Evolutionary conservation across 1,140 invertebrate genomes (phyloP).

Genomic region (Bicyclus anynana): DNA sequence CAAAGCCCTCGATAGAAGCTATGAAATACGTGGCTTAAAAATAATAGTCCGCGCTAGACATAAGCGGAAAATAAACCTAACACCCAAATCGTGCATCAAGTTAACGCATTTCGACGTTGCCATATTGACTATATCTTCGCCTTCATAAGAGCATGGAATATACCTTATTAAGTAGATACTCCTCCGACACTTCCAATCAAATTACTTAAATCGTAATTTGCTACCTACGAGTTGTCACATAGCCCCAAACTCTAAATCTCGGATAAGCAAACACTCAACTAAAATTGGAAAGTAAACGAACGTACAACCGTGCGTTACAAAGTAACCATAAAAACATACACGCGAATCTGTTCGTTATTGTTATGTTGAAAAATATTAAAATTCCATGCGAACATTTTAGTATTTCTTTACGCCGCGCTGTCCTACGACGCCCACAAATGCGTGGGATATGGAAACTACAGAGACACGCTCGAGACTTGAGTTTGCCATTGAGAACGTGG

Average conservation of each 20-base stretch:
- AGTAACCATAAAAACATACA: slow-evolving; percentile 4
- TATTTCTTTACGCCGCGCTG: slow-evolving; percentile 9
- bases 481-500: slow-evolving; percentile 24
- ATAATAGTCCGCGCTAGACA: too few relatives aligned
- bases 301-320: background rate
- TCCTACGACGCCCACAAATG: slow-evolving; percentile 30
- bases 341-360: slow-evolving; percentile 20
- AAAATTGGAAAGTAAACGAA: slow-evolving; percentile 54
- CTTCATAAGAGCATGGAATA: background rate
- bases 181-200: background rate
- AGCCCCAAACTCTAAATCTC: slow-evolving; percentile 28
- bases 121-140: too few relatives aligned
- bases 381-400: slow-evolving; percentile 11
- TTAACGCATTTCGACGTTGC: too few relatives aligned
- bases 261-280: slow-evolving; percentile 37
- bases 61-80: too few relatives aligned
- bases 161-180: background rate
- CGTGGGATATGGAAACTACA: slow-evolving; percentile 35
- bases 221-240: slow-evolving; percentile 28
- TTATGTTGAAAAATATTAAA: slow-evolving; percentile 4
- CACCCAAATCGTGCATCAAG: too few relatives aligned
- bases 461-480: slow-evolving; percentile 22
- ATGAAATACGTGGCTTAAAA: too few relatives aligned
- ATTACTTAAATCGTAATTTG: slow-evolving; percentile 8
- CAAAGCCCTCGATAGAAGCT: too few relatives aligned